Base-by-base conservation (phyloP, 1,140 invertebrate genomes). In the Drosophila lacertosa region DNA sequence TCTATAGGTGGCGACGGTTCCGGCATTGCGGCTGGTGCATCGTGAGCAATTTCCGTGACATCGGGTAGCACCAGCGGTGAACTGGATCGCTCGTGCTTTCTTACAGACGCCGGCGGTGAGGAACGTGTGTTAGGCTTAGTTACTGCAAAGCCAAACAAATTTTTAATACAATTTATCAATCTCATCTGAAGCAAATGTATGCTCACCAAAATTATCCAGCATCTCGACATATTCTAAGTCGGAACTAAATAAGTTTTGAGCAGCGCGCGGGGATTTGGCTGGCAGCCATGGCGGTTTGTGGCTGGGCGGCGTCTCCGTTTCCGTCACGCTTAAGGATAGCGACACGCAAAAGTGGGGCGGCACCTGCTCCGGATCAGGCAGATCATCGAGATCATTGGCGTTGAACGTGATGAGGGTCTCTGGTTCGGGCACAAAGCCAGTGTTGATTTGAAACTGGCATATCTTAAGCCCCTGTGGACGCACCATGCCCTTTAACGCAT, bases 381-480 rank as follows among this genome's bases (percentile, higher is more conserved):
- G 92, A 67, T 96, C 95, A 92, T 97, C 96, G 62, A 97, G 92
- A 83, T 97, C 96, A 66, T 93, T 93, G 71, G 95, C 96, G 22
- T 94, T 94, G 72, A 97, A 97, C 35, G 93, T 94, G 18, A 98
- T 91, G 29, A 93, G 93, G 47, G 94, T 95, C 73, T 96, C 95
- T 65, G 94, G 94, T 66, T 95, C 93, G 1, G 94, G 92, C 35
- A 98, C 94, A 86, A 96, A 98, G 22, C 97, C 97, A 15, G 97
- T 97, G 89, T 98, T 96, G 76, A 98, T 96, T 92, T 97, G 96
- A 1, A 98, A 89, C 62, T 97, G 95, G 22, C 97, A 95, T 71
- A 98, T 97, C 91, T 97, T 97, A 62, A 98, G 96, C 4, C 97
- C 96, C 18, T 96, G 96, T 7, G 95, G 93, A 79, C 96, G 95